Percentiles rank a stretch among this genome's conserved stretches.
Conservation (phyloP, 2,888 invertebrate species). For the Liodrosophila aerea region DNA sequence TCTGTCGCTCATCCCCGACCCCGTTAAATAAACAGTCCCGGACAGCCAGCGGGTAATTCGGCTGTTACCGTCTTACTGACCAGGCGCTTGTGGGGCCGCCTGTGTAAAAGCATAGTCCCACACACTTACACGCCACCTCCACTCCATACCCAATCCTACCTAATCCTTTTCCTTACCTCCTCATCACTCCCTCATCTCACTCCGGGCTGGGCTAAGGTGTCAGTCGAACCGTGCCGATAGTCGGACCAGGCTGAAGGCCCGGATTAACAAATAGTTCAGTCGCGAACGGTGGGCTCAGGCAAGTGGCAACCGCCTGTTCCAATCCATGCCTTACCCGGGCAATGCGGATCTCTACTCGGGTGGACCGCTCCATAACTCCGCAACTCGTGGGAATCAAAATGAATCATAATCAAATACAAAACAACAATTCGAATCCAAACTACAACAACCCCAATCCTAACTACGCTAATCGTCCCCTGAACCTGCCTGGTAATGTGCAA, state of each 20-base stretch:
- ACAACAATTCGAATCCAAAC: neutral
- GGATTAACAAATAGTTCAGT: constrained; percentile 50
- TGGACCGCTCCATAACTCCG: constrained; percentile 38
- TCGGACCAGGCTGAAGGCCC: constrained; percentile 51
- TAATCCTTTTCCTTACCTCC: neutral
- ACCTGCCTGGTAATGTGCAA: no score
- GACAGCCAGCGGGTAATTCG: constrained; percentile 49
- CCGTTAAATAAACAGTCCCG: constrained; percentile 39
- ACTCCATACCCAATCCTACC: no score
- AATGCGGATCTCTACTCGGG: constrained; percentile 53
- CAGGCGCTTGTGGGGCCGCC: constrained; percentile 49
- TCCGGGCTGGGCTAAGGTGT: constrained; percentile 52
- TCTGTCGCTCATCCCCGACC: no score
- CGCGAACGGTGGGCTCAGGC: constrained; percentile 53
- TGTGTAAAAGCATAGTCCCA: constrained; percentile 23
- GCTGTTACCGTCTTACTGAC: constrained; percentile 19
- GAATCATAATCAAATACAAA: constrained; percentile 25
- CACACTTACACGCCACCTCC: no score
- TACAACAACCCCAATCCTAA: neutral
- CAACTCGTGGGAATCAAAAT: constrained; percentile 46
- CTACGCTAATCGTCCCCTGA: no score
- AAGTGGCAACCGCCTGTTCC: constrained; percentile 41
- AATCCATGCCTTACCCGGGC: constrained; percentile 41
- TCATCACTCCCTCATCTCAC: constrained; percentile 20
- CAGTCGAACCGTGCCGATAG: constrained; percentile 48